phyloP scores from a whole-genome alignment of 2,888 invertebrate genomes.

The Lypha dubia region DNA sequence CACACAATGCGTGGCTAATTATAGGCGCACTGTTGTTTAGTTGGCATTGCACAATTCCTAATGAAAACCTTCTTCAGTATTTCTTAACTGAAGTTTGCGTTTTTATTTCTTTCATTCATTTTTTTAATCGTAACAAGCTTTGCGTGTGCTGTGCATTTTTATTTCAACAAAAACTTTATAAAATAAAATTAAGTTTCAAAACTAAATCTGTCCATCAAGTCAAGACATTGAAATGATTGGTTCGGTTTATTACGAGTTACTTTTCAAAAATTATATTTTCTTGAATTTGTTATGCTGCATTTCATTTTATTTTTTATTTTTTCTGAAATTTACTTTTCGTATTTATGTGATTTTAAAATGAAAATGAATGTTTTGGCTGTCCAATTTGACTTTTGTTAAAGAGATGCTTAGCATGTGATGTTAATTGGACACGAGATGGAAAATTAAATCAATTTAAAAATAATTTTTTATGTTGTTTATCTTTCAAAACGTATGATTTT shows the following conservation, averaged over 20 bases:
- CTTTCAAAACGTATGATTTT: conserved; percentile 5
- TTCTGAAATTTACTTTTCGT: conserved; percentile 12
- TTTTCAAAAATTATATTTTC: not conserved
- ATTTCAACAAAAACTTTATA: conserved; percentile 31
- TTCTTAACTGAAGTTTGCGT: not conserved
- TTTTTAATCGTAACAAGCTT: conserved; percentile 35
- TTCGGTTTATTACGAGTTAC: conserved; percentile 22
- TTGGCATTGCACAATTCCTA: conserved; percentile 33
- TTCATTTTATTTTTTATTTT: conserved; percentile 2
- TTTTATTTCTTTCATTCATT: conserved; percentile 2
- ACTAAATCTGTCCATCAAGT: conserved; percentile 69
- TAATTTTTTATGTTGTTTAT: conserved; percentile 5
- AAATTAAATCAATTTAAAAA: conserved; percentile 66
- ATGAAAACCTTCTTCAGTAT: conserved; percentile 43
- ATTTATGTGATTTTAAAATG: conserved; percentile 49
- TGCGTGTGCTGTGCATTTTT: conserved; percentile 59
- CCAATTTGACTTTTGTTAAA: conserved; percentile 55
- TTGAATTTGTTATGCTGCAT: conserved; percentile 51
- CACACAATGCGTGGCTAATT: conserved; percentile 75
- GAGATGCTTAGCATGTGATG: conserved; percentile 68
- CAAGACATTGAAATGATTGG: conserved; percentile 65
- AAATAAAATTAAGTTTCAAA: conserved; percentile 51
- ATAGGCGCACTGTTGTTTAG: conserved; percentile 69
- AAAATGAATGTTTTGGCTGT: conserved; percentile 56
- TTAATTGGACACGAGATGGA: conserved; percentile 72